Evolutionary conservation across 2,797 vertebrate species (phyloP).

Genomic region (Rhynchonycteris naso): DNA sequence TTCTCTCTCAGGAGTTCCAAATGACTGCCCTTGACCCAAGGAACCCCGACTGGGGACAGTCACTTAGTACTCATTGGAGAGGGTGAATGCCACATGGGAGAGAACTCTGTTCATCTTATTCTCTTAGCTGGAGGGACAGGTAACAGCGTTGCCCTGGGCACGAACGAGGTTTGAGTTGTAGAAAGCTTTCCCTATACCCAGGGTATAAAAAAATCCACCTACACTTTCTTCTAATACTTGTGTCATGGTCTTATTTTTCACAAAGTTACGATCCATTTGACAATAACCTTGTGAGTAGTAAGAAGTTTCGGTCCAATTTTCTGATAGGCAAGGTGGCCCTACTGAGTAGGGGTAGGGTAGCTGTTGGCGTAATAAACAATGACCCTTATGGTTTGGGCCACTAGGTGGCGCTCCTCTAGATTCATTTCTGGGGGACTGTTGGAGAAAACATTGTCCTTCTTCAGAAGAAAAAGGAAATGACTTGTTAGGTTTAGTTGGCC

Average conservation of each 20-base stretch:
- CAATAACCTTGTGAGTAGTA: background rate
- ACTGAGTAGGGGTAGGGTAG: background rate
- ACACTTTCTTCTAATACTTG: background rate
- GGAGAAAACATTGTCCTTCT: background rate
- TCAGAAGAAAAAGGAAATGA: conserved; percentile 47
- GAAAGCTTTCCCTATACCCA: background rate
- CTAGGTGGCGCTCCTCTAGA: conserved; percentile 65
- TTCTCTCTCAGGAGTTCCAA: background rate
- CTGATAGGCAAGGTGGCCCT: background rate
- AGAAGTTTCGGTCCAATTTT: background rate
- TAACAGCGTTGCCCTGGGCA: background rate
- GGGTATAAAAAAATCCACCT: background rate
- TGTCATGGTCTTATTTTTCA: background rate
- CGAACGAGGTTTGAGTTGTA: background rate
- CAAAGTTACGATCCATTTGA: background rate
- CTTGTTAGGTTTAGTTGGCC: background rate
- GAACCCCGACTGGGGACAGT: background rate
- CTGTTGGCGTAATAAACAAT: fast-evolving
- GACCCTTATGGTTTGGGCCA: conserved; percentile 2
- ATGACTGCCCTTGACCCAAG: background rate
- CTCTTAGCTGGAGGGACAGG: background rate
- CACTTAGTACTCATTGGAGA: background rate
- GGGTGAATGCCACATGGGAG: background rate
- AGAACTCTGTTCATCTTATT: background rate
- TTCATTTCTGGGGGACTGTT: background rate